Conservation (phyloP, 2,113 vertebrate genomes). For the Meriones unguiculatus region DNA sequence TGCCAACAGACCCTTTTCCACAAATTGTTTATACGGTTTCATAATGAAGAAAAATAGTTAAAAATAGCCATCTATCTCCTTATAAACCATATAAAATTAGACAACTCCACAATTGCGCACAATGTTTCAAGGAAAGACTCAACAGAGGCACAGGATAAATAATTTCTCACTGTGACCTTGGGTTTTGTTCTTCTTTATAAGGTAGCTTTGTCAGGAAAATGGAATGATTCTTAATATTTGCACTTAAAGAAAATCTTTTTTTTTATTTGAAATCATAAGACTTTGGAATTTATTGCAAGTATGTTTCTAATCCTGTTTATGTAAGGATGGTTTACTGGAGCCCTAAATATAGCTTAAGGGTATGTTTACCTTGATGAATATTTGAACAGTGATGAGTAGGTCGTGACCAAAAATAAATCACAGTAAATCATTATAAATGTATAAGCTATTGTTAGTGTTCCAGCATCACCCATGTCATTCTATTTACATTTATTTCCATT, state of each 20-base stretch:
- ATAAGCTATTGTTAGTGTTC: neutral
- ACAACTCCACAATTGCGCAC: neutral
- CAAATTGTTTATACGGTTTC: slow-evolving; percentile 6
- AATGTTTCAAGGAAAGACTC: neutral
- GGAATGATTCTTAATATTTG: slow-evolving; percentile 29
- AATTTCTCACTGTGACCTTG: slow-evolving; percentile 16
- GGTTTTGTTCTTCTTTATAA: slow-evolving; percentile 32
- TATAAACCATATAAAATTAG: slow-evolving; percentile 3
- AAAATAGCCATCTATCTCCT: neutral
- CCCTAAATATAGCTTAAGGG: neutral
- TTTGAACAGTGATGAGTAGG: neutral
- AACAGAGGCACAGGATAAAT: neutral
- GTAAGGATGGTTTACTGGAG: slow-evolving; percentile 17
- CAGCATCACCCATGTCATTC: neutral
- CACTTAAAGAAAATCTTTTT: neutral
- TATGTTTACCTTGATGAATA: neutral
- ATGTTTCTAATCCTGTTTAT: slow-evolving; percentile 17
- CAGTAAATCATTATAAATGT: slow-evolving; percentile 5
- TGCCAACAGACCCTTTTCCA: neutral
- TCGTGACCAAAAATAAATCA: slow-evolving; percentile 25
- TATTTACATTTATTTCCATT: slow-evolving; percentile 37
- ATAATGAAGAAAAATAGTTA: neutral
- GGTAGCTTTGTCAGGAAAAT: slow-evolving; percentile 19
- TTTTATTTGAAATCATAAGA: slow-evolving; percentile 50
- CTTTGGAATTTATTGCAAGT: slow-evolving; percentile 34